A percentile compares a stretch with the other conserved stretches of the same genome.
phyloP scores from a whole-genome alignment of 2,797 vertebrate genomes.

The Pelodytes ibericus region DNA sequence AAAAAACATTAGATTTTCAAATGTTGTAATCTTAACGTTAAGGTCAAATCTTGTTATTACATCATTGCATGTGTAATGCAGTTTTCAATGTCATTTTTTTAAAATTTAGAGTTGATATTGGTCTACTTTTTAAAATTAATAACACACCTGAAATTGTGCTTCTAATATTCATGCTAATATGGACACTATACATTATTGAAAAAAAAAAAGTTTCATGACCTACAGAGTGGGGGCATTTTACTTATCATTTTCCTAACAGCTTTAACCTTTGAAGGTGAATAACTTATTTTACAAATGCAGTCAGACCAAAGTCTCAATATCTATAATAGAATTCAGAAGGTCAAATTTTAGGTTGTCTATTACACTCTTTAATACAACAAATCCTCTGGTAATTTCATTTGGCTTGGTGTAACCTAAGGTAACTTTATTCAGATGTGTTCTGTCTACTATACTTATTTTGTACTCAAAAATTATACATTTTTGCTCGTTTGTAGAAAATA shows the following conservation, averaged over 20 bases:
- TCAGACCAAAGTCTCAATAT: constrained; percentile 26
- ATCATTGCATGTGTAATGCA: constrained; percentile 9
- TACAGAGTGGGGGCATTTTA: constrained; percentile 37
- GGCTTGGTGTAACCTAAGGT: neutral
- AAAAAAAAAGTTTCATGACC: constrained; percentile 42
- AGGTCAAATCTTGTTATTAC: constrained; percentile 11
- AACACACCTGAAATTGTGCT: constrained; percentile 8
- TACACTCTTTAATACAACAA: constrained; percentile 14
- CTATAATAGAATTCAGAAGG: constrained; percentile 30
- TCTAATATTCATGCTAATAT: constrained; percentile 45
- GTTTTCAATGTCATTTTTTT: constrained; percentile 38
- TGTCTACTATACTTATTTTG: neutral
- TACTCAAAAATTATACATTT: neutral
- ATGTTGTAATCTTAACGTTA: neutral
- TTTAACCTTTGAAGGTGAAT: constrained; percentile 49
- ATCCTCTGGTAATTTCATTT: constrained; percentile 8
- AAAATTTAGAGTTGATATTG: constrained; percentile 11
- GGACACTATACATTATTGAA: constrained; percentile 37
- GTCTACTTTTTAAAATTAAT: constrained; percentile 42
- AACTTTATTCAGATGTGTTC: neutral
- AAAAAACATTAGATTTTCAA: neutral
- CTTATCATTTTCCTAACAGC: constrained; percentile 37
- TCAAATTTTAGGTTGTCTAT: constrained; percentile 12
- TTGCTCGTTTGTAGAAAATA: too few relatives aligned
- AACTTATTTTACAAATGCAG: constrained; percentile 29